Evolutionary conservation across 1,140 invertebrate species (phyloP), one percentile per base, ranked within the genome.

Genomic region (Achroia grisella): DNA sequence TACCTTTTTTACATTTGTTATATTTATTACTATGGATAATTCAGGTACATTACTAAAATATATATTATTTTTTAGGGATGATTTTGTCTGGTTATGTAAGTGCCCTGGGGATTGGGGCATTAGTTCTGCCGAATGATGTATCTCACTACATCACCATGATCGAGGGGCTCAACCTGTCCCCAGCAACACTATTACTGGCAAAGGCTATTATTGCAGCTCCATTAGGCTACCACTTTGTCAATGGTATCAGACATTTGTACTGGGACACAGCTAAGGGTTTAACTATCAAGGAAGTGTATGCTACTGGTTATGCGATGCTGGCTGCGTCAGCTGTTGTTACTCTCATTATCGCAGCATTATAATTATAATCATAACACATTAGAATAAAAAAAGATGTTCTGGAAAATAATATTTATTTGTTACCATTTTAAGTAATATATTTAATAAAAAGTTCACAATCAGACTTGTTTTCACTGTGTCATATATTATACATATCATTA

Each of bases 211-310:
- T 93, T 27, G 90, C 90, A 39, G 87, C 90, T 51, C 92, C 92
- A 17, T 83, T 89, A 2, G 88, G 89, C 5, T 93, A 89, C 55
- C 92, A 94, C 54, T 88, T 88, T 39, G 88, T 86, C 32, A 93
- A 93, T 65, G 92, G 92, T 48, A 83, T 93, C n/a, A 88, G 92
- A 44, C 92, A 93, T 80, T 86, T 94, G 70, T 60, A 88, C 23
- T 93, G 92, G 92, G 92, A 93, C 59, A 86, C 89, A 0, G 92
- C 92, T 6, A 88, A 88, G 55, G 91, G 89, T 50, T 86, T 93
- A 10, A 88, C 90, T 23, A 89, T 93, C 14, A 93, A 91, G 70
- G 88, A 91, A 70, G 91, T 93, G 3, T 93, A 93, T 58, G 74
- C 77, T 4, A 93, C 91, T 30, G 92, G 92, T 53, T 93, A 92